Conservation (phyloP, 2,888 invertebrate species). For the Torymus auratus region DNA sequence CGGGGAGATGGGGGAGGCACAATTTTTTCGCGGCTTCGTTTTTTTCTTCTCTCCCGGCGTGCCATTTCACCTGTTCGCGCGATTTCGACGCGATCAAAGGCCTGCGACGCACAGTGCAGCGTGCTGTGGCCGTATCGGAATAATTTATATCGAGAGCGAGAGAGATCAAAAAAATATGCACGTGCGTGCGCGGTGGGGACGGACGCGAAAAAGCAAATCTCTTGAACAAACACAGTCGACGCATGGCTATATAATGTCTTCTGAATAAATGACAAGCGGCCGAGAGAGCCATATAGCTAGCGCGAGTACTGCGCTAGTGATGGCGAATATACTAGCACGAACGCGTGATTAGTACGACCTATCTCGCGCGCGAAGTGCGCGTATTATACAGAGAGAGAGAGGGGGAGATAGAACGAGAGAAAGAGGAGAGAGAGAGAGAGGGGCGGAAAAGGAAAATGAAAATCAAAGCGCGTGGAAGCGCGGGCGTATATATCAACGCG, state of each 20-base stretch:
- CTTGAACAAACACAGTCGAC: conserved; percentile 18
- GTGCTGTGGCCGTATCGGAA: background rate
- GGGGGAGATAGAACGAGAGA: background rate
- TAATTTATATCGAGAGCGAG: conserved; percentile 5
- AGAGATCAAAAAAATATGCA: background rate
- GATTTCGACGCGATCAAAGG: conserved; percentile 12
- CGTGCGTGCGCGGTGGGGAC: no score
- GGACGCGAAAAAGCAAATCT: conserved; percentile 19
- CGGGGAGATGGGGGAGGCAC: no score
- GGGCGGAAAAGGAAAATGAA: conserved; percentile 36
- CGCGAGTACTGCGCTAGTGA: no score
- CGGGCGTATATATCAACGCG: conserved; percentile 13
- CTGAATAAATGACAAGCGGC: conserved; percentile 29
- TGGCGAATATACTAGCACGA: no score
- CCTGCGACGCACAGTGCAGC: no score
- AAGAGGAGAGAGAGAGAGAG: background rate
- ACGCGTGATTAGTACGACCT: background rate
- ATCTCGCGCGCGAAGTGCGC: no score
- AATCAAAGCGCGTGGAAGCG: conserved; percentile 20
- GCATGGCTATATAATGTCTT: conserved; percentile 14
- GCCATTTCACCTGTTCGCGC: background rate
- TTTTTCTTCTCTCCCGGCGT: background rate
- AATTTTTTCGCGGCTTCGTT: background rate
- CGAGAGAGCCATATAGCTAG: no score
- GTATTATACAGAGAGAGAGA: no score